Base-by-base conservation (phyloP, 2,888 invertebrate genomes). In the Bombyx huttoni region DNA sequence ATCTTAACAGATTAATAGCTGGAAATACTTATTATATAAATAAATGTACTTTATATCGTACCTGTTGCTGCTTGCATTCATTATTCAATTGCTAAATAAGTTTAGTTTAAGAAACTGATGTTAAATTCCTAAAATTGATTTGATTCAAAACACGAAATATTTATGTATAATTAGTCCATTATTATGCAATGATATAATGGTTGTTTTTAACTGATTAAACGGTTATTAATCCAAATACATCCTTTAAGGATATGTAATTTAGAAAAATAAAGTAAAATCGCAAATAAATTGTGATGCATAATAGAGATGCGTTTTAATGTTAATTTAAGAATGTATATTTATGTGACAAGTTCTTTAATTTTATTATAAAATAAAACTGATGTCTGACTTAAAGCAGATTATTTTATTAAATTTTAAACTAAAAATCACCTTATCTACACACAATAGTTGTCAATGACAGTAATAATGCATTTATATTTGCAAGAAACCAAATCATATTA, bases 371-470 rank as follows among this genome's bases (percentile, higher is more conserved):
- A 67, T 64, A 57, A 68, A 71, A 73, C 62, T 56, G 49, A 51
- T 47, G 48, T 54, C 47, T 70, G 62, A 71, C 72, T 75, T 75
- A 77, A 70, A 73, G 81, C 78, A 81, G 66, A 75, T 78, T 74
- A 76, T 74, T 83, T 83, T 80, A 80, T 80, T 80, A 69, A 71
- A 60, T 64, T 24, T 24, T 73, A 71, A 71, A 69, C 76, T 75
- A 80, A 78, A 75, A 55, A 63, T 71, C 69, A 68, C 75, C 77
- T 77, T 78, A 77, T 61, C 75, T 78, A 79, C 76, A 68, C 58
- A 78, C 69, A 78, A 69, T 24, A 68, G 77, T 79, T 78, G 65
- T 75, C 75, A 76, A 63, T 71, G 67, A 71, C 61, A 76, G 72
- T 65, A 75, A 65, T 67, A 70, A 66, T 75, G 73, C 67, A 68